These are phyloP conservation scores for Physocephala rufipes DNA, from an alignment of 2,888 invertebrate species.

Conservation along the genomic window DNA sequence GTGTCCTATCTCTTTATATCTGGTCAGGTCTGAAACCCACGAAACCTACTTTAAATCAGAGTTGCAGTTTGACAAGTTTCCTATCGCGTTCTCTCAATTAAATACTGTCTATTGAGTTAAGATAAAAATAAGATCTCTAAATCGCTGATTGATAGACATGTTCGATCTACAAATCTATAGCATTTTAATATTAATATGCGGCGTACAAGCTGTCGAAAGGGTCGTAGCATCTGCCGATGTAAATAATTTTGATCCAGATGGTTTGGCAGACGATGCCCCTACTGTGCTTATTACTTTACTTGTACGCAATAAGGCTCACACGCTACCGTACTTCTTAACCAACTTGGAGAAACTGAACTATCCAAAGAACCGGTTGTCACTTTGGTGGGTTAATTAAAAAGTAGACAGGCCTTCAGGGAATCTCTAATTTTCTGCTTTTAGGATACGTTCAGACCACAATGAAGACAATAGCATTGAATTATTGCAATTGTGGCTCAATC, in stretches of 20 bases:
- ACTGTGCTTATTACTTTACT: slow-evolving; percentile 83
- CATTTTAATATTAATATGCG: slow-evolving; percentile 33
- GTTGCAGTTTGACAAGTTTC: too few relatives aligned
- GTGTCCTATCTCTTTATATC: too few relatives aligned
- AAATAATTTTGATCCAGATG: slow-evolving; percentile 41
- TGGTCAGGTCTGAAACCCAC: too few relatives aligned
- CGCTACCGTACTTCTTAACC: slow-evolving; percentile 87
- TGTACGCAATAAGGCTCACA: slow-evolving; percentile 89
- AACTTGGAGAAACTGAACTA: slow-evolving; percentile 83
- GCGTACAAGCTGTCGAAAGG: background rate
- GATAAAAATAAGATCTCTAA: background rate
- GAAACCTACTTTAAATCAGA: too few relatives aligned
- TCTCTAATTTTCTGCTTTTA: slow-evolving; percentile 58
- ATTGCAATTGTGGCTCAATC: slow-evolving; percentile 76
- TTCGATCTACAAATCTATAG: slow-evolving; percentile 36
- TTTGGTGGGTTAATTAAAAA: slow-evolving; percentile 75
- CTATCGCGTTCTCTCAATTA: slow-evolving; percentile 37
- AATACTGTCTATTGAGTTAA: background rate
- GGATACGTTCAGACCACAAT: slow-evolving; percentile 90
- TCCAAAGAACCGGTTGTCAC: slow-evolving; percentile 84
- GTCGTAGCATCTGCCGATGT: slow-evolving; percentile 1
- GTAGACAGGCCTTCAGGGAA: background rate
- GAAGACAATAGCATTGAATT: slow-evolving; percentile 79
- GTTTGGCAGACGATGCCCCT: slow-evolving; percentile 69
- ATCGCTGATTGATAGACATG: background rate